A percentile compares a stretch with the other conserved stretches of the same genome.
These are phyloP conservation scores for Sycophaga agraensis DNA, from an alignment of 1,140 invertebrate genomes.

Conservation along the genomic window DNA sequence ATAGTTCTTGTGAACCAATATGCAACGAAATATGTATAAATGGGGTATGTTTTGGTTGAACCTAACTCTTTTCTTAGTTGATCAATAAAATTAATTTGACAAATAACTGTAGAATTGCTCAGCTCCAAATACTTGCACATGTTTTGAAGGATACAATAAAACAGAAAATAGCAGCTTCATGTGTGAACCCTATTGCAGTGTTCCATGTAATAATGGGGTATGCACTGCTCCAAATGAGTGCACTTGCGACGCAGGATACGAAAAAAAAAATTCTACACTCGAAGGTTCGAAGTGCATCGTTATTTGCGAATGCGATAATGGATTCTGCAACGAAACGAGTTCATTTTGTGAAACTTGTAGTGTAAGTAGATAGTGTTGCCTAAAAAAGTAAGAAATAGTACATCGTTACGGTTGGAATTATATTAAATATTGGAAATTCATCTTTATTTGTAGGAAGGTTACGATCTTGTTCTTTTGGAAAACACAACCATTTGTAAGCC, in stretches of 20 bases:
- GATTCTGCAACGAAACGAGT: conserved; percentile 27
- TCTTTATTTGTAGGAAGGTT: conserved; percentile 18
- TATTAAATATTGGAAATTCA: neutral
- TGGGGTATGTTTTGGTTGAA: conserved; percentile 22
- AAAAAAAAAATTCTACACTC: conserved; percentile 9
- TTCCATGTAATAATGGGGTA: conserved; percentile 28
- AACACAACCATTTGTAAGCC: conserved; percentile 5
- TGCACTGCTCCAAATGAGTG: conserved; percentile 35
- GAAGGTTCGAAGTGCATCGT: conserved; percentile 24
- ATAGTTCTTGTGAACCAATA: conserved; percentile 24
- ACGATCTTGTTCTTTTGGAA: neutral
- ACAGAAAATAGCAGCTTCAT: neutral
- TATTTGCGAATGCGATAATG: conserved; percentile 34
- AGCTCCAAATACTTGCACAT: conserved; percentile 28
- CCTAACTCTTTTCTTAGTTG: too few relatives aligned
- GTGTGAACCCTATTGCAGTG: conserved; percentile 31
- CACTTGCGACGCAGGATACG: conserved; percentile 32
- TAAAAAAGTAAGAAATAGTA: neutral
- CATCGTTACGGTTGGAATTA: too few relatives aligned
- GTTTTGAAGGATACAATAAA: conserved; percentile 19
- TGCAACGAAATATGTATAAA: conserved; percentile 30
- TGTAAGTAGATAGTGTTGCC: neutral
- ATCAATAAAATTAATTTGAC: too few relatives aligned
- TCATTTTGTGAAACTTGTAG: conserved; percentile 7
- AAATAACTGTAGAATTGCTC: conserved; percentile 22